Evolutionary conservation across 2,113 vertebrate genomes (phyloP).

Genomic region (Genyomyrus donnyi): DNA sequence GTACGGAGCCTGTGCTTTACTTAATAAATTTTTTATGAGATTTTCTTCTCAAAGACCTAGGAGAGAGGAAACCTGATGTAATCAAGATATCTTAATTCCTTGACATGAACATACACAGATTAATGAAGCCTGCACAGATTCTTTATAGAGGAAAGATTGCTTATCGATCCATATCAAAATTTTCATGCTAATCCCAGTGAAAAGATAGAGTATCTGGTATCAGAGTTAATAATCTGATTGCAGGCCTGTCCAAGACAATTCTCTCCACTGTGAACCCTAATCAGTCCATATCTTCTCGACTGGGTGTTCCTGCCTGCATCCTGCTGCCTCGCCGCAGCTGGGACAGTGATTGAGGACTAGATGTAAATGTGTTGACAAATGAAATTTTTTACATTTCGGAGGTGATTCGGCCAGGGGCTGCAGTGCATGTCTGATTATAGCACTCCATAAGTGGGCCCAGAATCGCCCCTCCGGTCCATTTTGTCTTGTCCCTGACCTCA

Average conservation of each 20-base stretch:
- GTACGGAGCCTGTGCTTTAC: slow-evolving; percentile 76
- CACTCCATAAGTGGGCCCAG: slow-evolving; percentile 62
- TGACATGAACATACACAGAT: slow-evolving; percentile 99
- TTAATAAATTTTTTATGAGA: slow-evolving; percentile 97
- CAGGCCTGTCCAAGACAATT: slow-evolving; percentile 99
- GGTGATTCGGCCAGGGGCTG: slow-evolving; percentile 76
- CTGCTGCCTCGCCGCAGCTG: slow-evolving; percentile 67
- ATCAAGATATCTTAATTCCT: slow-evolving; percentile 98
- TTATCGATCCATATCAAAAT: slow-evolving; percentile 99
- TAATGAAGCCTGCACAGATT: slow-evolving; percentile 98
- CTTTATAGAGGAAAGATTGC: slow-evolving; percentile 98
- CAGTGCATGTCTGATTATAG: slow-evolving; percentile 70
- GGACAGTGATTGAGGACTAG: slow-evolving; percentile 99
- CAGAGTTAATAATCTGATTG: slow-evolving; percentile 99
- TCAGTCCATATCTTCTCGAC: slow-evolving; percentile 88
- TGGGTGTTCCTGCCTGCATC: slow-evolving; percentile 61
- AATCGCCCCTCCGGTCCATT: slow-evolving; percentile 6
- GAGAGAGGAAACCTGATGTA: slow-evolving; percentile 57
- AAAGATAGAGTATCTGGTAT: slow-evolving; percentile 96
- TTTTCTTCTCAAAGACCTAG: slow-evolving; percentile 70
- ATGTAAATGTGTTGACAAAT: slow-evolving; percentile 99
- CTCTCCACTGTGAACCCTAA: slow-evolving; percentile 87
- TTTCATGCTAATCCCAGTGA: slow-evolving; percentile 97
- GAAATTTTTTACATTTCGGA: slow-evolving; percentile 98
- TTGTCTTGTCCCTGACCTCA: background rate